Evolutionary conservation across 2,113 vertebrate genomes (phyloP), one percentile per base, ranked within the genome.

Genomic region (Lophura nycthemera): DNA sequence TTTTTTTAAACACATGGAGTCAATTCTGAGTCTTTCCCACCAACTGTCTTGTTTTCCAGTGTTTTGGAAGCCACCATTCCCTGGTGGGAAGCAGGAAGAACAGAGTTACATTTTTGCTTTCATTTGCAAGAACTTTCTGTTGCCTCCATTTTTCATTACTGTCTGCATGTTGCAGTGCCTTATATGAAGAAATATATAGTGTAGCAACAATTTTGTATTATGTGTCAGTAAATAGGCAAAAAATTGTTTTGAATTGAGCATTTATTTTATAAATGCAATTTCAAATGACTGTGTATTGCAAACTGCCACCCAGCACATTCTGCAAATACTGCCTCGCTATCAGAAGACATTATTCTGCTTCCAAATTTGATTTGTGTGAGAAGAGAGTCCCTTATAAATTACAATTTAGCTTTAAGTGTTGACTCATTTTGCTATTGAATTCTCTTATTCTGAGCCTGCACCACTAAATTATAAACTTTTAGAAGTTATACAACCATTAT

Each of bases 231-330:
- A 92, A 93, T 29, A 22, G 21, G 6, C 43, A 81, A 76, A 87
- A 96, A 93, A 75, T 76, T 6, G 59, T 27, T 97, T 85, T 70
- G 81, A 85, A 92, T 54, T 78, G 71, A 96, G 71, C 21, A 25
- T 95, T 87, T 74, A 78, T 95, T 85, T 95, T 95, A 82, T 78
- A 94, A 98, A 96, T 96, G 75, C 34, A 42, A 83, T 94, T 94
- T 93, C 81, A 75, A 70, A 93, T 40, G 61, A 92, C 54, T 38
- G 42, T 40, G 61, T 84, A 70, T 74, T 93, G 76, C 71, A 96
- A 94, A 65, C 89, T 91, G 57, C 50, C 73, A 92, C 12, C 12
- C 42, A 69, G 69, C 32, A 70, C 21, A 64, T 90, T 93, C 75
- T 54, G 36, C 43, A 96, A 96, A 92, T 84, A 29, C 71, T 95